phyloP scores from a whole-genome alignment of 2,888 invertebrate genomes.

The Beris chalybata region DNA sequence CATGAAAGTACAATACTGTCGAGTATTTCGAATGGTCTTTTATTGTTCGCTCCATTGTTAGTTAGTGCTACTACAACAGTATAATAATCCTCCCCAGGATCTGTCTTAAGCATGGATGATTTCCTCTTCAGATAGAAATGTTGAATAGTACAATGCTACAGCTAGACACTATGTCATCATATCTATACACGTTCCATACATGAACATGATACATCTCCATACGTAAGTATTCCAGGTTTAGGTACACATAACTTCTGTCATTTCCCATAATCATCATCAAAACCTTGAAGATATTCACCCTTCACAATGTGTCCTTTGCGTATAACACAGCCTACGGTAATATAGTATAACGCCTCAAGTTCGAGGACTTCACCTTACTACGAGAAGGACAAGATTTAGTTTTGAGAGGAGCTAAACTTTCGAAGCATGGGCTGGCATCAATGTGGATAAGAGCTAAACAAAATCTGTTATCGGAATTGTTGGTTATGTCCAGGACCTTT shows the following conservation, averaged over 20 bases:
- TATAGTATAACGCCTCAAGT: no score
- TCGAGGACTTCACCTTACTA: no score
- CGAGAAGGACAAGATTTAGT: no score
- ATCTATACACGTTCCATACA: slow-evolving; percentile 15
- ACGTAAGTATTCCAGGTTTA: slow-evolving; percentile 1
- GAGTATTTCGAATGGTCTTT: slow-evolving; percentile 31
- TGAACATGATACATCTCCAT: slow-evolving; percentile 16
- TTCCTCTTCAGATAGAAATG: slow-evolving; percentile 31
- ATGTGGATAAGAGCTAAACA: no score
- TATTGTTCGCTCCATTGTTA: slow-evolving; percentile 22
- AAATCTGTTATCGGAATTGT: no score
- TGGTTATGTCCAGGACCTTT: no score
- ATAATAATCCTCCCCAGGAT: slow-evolving; percentile 23
- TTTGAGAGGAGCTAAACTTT: no score
- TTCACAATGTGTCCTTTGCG: slow-evolving; percentile 20
- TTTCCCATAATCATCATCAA: slow-evolving; percentile 28
- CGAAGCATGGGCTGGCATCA: no score
- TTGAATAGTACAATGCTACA: slow-evolving; percentile 24
- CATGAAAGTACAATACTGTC: slow-evolving; percentile 27
- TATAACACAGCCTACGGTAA: not conserved
- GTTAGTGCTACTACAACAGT: slow-evolving; percentile 24
- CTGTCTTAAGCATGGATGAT: slow-evolving; percentile 23
- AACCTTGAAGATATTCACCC: slow-evolving; percentile 17
- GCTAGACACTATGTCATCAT: not conserved
- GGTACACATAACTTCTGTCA: slow-evolving; percentile 29